Evolutionary conservation across 2,888 invertebrate species (phyloP).

Genomic region (Amphimallon solstitiale): DNA sequence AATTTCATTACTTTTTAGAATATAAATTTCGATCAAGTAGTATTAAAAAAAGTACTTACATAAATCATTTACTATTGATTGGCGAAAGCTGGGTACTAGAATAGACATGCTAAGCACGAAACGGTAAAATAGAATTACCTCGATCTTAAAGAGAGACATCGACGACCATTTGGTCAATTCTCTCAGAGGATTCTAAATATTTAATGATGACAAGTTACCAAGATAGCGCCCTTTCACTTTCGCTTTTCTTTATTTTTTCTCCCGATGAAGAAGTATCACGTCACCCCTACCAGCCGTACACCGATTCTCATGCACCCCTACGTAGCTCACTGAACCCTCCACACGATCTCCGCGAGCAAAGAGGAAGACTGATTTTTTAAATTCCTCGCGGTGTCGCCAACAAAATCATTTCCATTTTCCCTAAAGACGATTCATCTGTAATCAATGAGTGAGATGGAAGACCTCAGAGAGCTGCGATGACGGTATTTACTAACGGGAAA

Average conservation of each 20-base stretch:
- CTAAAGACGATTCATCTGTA: slow-evolving; percentile 50
- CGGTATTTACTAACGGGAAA: slow-evolving; percentile 46
- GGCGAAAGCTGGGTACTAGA: too few relatives aligned
- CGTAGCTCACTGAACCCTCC: neutral
- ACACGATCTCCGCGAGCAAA: slow-evolving; percentile 41
- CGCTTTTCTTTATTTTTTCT: slow-evolving; percentile 42
- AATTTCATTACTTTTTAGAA: too few relatives aligned
- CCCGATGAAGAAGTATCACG: slow-evolving; percentile 17
- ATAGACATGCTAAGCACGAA: too few relatives aligned
- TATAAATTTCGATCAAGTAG: too few relatives aligned
- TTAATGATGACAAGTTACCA: slow-evolving; percentile 56
- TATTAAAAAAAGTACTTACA: too few relatives aligned
- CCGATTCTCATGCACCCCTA: slow-evolving; percentile 34
- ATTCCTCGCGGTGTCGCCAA: slow-evolving; percentile 55
- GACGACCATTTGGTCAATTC: slow-evolving; percentile 55
- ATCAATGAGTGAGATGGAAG: slow-evolving; percentile 47
- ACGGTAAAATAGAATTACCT: too few relatives aligned
- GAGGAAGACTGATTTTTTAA: slow-evolving; percentile 58
- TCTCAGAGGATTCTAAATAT: slow-evolving; percentile 62
- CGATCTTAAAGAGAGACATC: neutral
- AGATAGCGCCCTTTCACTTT: slow-evolving; percentile 60
- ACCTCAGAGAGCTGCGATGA: slow-evolving; percentile 4
- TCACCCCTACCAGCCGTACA: slow-evolving; percentile 37
- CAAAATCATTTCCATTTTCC: slow-evolving; percentile 55
- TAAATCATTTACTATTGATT: too few relatives aligned